These are phyloP conservation scores for Cranoglanis bouderius DNA, from an alignment of 2,113 vertebrate species.

Conservation along the genomic window DNA sequence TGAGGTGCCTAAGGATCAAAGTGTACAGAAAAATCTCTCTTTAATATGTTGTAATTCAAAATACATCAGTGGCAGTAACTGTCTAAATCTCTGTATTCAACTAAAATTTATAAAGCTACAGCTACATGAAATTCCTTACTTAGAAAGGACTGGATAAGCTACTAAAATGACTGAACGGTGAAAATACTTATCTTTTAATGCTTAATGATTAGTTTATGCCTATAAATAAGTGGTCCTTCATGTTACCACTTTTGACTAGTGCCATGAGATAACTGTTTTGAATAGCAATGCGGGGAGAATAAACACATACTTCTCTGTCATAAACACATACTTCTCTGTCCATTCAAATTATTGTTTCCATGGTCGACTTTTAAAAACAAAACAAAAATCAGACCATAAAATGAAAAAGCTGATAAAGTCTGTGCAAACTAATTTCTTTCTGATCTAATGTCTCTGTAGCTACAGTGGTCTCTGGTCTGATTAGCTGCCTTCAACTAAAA, in stretches of 20 bases:
- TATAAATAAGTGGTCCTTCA: too few relatives aligned
- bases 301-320: too few relatives aligned
- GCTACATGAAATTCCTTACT: neutral
- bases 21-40: neutral
- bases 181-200: neutral
- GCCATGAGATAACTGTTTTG: neutral
- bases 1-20: conserved; percentile 83
- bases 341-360: neutral
- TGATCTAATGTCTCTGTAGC: neutral
- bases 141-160: neutral
- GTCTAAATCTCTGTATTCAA: neutral
- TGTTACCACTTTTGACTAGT: neutral
- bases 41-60: neutral
- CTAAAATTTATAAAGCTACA: neutral
- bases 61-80: neutral
- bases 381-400: too few relatives aligned
- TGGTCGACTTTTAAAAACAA: neutral
- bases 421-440: neutral
- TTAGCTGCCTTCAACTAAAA: neutral
- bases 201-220: neutral
- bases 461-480: neutral
- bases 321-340: neutral
- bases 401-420: neutral
- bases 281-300: too few relatives aligned
- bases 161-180: neutral